Evolutionary conservation across 2,888 invertebrate genomes (phyloP).

Genomic region (Andrena bucephala): DNA sequence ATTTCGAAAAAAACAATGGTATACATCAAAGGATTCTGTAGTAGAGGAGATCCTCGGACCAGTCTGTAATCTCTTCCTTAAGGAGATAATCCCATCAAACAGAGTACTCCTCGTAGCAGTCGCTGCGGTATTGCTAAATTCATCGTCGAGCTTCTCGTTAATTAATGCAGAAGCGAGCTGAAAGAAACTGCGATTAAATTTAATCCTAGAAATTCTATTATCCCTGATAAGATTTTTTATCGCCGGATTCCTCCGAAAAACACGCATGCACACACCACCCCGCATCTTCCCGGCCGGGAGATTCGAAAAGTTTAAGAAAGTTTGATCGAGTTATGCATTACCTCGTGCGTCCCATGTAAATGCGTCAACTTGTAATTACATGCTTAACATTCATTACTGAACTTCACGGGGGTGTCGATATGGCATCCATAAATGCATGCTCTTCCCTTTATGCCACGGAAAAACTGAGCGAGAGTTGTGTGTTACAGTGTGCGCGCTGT

Average conservation of each 20-base stretch:
- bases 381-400: constrained; percentile 77
- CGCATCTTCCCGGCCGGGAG: constrained; percentile 8
- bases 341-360: constrained; percentile 32
- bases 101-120: constrained; percentile 1
- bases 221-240: neutral
- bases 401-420: constrained; percentile 39
- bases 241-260: neutral
- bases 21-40: constrained; percentile 27
- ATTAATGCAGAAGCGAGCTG: constrained; percentile 3
- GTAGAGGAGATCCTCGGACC: constrained; percentile 20
- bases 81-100: constrained; percentile 55
- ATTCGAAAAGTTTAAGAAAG: constrained; percentile 63
- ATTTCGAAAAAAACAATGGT: too few relatives aligned
- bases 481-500: constrained; percentile 75
- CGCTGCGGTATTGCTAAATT: constrained; percentile 15
- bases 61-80: constrained; percentile 44
- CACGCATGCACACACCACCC: neutral
- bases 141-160: constrained; percentile 18
- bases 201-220: neutral
- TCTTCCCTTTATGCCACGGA: neutral
- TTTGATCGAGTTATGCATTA: constrained; percentile 66
- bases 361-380: constrained; percentile 77
- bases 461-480: neutral
- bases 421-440: constrained; percentile 76
- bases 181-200: neutral